Base-by-base conservation (phyloP, 2,113 vertebrate genomes). In the Hassar affinis region DNA sequence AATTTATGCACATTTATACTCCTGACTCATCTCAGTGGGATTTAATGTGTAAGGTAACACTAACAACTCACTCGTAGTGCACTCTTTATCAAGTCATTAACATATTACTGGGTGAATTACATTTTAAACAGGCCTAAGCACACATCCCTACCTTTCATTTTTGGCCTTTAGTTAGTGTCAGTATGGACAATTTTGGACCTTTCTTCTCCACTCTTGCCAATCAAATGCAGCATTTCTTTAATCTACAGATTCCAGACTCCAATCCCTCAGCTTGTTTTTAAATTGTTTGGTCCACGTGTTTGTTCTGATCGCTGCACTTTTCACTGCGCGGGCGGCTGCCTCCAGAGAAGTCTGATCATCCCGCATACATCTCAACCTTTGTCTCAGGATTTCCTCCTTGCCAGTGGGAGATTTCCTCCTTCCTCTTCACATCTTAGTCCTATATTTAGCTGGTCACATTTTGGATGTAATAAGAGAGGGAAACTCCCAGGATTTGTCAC, bases 61-160 rank as follows among this genome's bases (percentile, higher is more conserved):
- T 52, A 72, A 52, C 75, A 69, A 84, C 49, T 78, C 27, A 7
- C 45, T 57, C 80, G n/a, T 52, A 78, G 14, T 49, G 47, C 77
- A 61, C 42, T 68, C 78, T 72, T 76, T 81, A 77, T 86, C 57
- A 75, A 80, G 38, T 54, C 47, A 69, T 77, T 84, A 78, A 62
- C 66, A 76, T 22, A 69, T 52, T 77, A 57, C 42, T 45, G 49
- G 30, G 61, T 42, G 61, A 61, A 52, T 81, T 64, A 15, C 27
- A 77, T 52, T 79, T 78, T 62, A 62, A 86, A 86, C 5, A 15
- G 69, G 14, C 25, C 22, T 72, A 82, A 45, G 54, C 42, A 80
- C 33, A 82, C 71, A 78, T 82, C 74, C 17, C 79, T 22, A 38
- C 61, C 33, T 45, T 76, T 54, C 12, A 9, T 76, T 76, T 76